Conservation (phyloP, 23 tunicate species). For the Clavelina lepadiformis region DNA sequence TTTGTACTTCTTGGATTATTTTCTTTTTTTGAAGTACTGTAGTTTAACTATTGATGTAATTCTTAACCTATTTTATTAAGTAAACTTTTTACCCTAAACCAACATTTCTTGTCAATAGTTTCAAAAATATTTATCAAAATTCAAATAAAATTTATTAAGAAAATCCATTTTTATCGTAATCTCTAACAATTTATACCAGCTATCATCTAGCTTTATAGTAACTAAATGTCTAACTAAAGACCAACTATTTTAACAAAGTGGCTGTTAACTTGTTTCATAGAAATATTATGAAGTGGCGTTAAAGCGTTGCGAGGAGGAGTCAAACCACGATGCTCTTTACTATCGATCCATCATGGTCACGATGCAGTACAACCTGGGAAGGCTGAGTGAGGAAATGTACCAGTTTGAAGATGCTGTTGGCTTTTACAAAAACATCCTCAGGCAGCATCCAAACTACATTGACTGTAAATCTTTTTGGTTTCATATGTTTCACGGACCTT, state of each 20-base stretch:
- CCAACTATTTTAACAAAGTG: background rate
- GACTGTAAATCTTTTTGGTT: constrained; percentile 49
- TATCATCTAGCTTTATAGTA: too few species aligned
- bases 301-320: constrained; percentile 84
- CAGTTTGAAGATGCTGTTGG: constrained; percentile 88
- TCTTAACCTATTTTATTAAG: too few species aligned
- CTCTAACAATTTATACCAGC: too few species aligned
- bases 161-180: too few species aligned
- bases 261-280: constrained; percentile 12
- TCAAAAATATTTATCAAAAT: background rate
- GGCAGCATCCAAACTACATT: constrained; percentile 77
- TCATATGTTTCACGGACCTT: background rate
- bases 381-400: constrained; percentile 92
- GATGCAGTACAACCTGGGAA: constrained; percentile 90
- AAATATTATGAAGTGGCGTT: constrained; percentile 90
- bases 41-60: too few species aligned
- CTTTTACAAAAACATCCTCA: constrained; percentile 72
- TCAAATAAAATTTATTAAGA: background rate
- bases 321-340: constrained; percentile 71
- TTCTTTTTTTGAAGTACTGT: background rate
- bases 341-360: constrained; percentile 81
- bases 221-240: too few species aligned
- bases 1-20: background rate
- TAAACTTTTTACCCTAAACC: too few species aligned
- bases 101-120: background rate